Conservation (phyloP, 2,888 invertebrate genomes). For the Pollenia angustigena region DNA sequence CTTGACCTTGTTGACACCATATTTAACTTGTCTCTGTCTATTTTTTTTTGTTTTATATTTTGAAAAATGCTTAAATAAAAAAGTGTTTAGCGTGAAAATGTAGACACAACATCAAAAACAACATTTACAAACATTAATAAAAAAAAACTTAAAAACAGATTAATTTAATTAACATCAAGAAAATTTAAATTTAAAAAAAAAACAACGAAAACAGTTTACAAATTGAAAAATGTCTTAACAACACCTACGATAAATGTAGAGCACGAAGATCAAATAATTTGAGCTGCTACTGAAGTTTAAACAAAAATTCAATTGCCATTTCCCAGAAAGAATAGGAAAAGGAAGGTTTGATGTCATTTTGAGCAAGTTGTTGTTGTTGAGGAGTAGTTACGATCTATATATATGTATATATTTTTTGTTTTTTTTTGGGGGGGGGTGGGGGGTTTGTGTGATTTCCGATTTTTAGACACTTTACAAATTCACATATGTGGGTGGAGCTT, state of each 20-base stretch:
- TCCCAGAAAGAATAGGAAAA: conserved; percentile 18
- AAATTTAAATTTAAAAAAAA: conserved; percentile 30
- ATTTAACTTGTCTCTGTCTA: too few relatives aligned
- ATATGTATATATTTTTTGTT: not conserved
- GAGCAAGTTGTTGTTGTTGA: conserved; percentile 16
- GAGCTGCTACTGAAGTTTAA: conserved; percentile 35
- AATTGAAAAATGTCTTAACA: conserved; percentile 47
- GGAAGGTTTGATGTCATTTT: conserved; percentile 17
- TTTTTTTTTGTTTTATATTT: too few relatives aligned
- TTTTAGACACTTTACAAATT: conserved; percentile 86
- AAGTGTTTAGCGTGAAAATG: conserved; percentile 47
- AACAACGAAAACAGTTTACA: conserved; percentile 17
- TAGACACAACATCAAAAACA: conserved; percentile 69
- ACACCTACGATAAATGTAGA: conserved; percentile 63
- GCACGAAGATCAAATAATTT: conserved; percentile 16
- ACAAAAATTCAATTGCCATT: conserved; percentile 32
- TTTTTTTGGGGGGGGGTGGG: conserved; percentile 17
- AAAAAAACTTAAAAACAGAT: conserved; percentile 29
- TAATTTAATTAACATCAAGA: conserved; percentile 45
- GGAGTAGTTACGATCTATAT: conserved; percentile 18
- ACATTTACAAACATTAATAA: conserved; percentile 62
- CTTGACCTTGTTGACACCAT: too few relatives aligned
- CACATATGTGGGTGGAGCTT: conserved; percentile 97
- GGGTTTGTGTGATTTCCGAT: conserved; percentile 13
- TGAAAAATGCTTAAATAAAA: conserved; percentile 32